Evolutionary conservation across 2,888 invertebrate genomes (phyloP).

Genomic region (Halictus quadricinctus): DNA sequence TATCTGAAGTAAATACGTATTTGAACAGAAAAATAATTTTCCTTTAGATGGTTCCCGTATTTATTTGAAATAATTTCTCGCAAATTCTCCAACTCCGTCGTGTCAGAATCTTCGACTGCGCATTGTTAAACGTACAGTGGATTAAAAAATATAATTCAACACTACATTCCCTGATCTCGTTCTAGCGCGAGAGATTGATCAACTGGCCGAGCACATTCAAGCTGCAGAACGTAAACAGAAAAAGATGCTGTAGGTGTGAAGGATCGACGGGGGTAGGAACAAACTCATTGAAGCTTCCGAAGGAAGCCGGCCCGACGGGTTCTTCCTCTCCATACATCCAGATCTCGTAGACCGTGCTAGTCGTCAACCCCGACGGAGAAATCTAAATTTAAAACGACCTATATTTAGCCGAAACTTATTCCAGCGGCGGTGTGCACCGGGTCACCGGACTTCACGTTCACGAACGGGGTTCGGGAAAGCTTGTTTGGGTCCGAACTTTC

Average conservation of each 20-base stretch:
- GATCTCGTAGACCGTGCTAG: conserved; percentile 62
- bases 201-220: not conserved
- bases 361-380: conserved; percentile 65
- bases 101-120: too few species aligned
- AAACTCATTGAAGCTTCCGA: conserved; percentile 21
- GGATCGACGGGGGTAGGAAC: conserved; percentile 2
- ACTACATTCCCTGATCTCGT: too few species aligned
- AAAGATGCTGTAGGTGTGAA: not conserved
- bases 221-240: not conserved
- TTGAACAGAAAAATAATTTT: too few species aligned
- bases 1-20: too few species aligned
- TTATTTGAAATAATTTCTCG: too few species aligned
- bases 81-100: too few species aligned
- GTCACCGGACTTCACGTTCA: conserved; percentile 71
- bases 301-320: conserved; percentile 26
- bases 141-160: too few species aligned
- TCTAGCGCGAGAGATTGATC: not conserved
- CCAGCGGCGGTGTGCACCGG: conserved; percentile 69
- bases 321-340: conserved; percentile 41
- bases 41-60: too few species aligned
- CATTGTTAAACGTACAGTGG: too few species aligned
- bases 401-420: conserved; percentile 74
- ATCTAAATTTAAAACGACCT: conserved; percentile 67
- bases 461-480: conserved; percentile 44
- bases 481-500: conserved; percentile 5